Evolutionary conservation across 2,797 vertebrate species (phyloP), one percentile per base, ranked within the genome.

Genomic region (Poeciliopsis gracilis): DNA sequence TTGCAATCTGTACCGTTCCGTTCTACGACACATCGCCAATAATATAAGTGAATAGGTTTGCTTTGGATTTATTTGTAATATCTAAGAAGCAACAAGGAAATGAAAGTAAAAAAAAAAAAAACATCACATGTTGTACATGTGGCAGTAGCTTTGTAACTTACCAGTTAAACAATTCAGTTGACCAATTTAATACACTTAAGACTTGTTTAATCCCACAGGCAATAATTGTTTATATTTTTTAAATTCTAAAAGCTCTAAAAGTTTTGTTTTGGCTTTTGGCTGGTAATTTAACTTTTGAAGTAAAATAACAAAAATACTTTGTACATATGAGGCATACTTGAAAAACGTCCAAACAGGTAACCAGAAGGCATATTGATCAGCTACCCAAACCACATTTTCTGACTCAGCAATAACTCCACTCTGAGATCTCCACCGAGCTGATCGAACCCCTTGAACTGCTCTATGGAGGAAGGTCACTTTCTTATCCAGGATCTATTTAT

Each of bases 1-100:
- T 61, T 23, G 36, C 74, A 77, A 57, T 80, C 55, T 82, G 28
- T 1, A 73, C 63, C 80, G 43, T 80, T 86, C 55, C 30, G 45
- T 77, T 28, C 28, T 28, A 9, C 72, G 71, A 76, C 28, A 49
- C 45, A 74, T 72, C 81, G 61, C 76, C 23, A 47, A 36, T 43
- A 33, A 1, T 70, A 70, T 9, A 75, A 76, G 9, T 59, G 47
- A 25, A 49, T 25, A 2, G 70, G 38, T 59, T 55, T 45, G 72
- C 66, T n/a, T 77, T 18, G 28, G 25, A 45, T 85, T 78, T 75
- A 41, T 66, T 13, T 41, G 18, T 13, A 11, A 67, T 4, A 57
- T 33, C 12, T 10, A 61, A n/a, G 57, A 53, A 51, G 30, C 16
- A 73, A 71, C 12, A 53, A 41, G 57, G 16, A 46, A 72, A 46